Percentiles rank a stretch among this genome's conserved stretches.
These are phyloP conservation scores for Gopherus evgoodei DNA, from an alignment of 2,113 vertebrate genomes.

Conservation along the genomic window DNA sequence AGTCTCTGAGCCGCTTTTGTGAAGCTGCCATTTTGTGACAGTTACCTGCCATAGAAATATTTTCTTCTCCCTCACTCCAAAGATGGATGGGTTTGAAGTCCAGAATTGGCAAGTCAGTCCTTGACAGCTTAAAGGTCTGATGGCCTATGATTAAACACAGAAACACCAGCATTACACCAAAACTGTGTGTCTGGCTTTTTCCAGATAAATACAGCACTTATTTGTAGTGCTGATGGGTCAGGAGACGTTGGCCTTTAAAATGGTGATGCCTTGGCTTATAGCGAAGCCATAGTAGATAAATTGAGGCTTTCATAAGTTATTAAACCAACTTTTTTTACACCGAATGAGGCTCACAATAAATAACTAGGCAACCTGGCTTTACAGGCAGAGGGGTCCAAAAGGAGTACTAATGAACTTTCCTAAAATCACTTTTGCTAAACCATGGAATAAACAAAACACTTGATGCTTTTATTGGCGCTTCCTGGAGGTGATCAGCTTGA, in stretches of 20 bases:
- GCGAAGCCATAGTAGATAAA: slow-evolving; percentile 26
- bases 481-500: neutral
- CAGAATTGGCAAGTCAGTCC: neutral
- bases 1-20: slow-evolving; percentile 27
- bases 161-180: neutral
- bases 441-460: neutral
- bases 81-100: neutral
- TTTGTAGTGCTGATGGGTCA: neutral
- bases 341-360: neutral
- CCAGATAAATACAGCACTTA: neutral
- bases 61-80: neutral
- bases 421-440: neutral
- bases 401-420: neutral
- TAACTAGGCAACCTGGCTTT: neutral
- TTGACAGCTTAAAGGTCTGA: neutral
- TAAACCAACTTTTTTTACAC: slow-evolving; percentile 12
- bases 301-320: slow-evolving; percentile 10
- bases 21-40: neutral
- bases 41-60: neutral
- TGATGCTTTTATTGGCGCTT: neutral
- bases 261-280: neutral
- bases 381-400: neutral
- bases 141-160: neutral
- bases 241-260: neutral
- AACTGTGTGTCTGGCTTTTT: too few relatives aligned